Conservation (phyloP, 1,140 invertebrate genomes). For the Epicauta chinensis region DNA sequence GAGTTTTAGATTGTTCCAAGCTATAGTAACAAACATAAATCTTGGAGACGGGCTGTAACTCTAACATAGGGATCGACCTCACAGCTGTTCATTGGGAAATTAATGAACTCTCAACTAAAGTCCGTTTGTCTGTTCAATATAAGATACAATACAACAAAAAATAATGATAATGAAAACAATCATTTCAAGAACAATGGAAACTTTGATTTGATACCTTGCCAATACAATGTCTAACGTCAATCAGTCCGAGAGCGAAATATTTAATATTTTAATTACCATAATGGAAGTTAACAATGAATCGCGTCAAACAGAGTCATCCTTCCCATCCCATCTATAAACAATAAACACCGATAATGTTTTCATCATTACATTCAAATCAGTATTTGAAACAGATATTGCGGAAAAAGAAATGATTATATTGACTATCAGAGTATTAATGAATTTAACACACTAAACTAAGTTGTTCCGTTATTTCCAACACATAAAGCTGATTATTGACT, state of each 20-base stretch:
- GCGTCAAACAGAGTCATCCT: too few species aligned
- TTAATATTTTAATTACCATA: too few species aligned
- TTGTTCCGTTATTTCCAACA: conserved; percentile 1
- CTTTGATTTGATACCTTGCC: neutral
- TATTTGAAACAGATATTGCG: too few species aligned
- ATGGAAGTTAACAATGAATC: neutral
- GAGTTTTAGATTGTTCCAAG: conserved; percentile 18
- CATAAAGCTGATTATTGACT: conserved; percentile 15
- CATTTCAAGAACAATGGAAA: too few species aligned
- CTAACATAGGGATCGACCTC: conserved; percentile 9
- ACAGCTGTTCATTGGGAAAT: conserved; percentile 26
- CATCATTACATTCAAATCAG: too few species aligned
- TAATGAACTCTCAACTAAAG: conserved; percentile 21
- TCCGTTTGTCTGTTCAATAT: conserved; percentile 19
- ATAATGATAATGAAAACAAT: neutral
- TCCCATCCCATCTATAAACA: too few species aligned
- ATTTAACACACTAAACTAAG: too few species aligned
- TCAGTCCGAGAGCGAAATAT: too few species aligned
- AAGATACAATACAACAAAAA: neutral
- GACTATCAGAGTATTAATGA: too few species aligned
- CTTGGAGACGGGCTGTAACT: conserved; percentile 11
- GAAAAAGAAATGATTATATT: too few species aligned
- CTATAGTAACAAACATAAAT: conserved; percentile 19
- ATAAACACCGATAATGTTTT: too few species aligned
- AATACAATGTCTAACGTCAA: neutral